Evolutionary conservation across 1,140 invertebrate genomes (phyloP).

Genomic region (Platorchestia sp.): DNA sequence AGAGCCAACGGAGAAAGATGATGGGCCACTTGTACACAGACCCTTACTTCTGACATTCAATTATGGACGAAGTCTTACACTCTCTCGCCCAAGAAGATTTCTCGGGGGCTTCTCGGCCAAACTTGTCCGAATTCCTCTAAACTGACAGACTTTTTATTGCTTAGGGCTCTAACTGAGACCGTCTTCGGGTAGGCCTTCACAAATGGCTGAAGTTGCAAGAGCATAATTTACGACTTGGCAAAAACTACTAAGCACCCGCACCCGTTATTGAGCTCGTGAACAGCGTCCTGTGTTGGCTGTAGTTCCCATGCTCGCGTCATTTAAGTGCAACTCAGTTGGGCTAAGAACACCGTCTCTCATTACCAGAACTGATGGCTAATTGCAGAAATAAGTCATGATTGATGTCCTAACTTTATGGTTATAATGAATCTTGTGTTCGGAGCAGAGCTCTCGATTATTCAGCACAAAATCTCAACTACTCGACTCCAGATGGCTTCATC

Average conservation of each 20-base stretch:
- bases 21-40: constrained; percentile 50
- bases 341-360: neutral
- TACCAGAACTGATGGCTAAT: neutral
- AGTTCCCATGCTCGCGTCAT: neutral
- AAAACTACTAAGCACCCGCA: constrained; percentile 10
- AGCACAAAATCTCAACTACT: neutral
- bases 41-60: constrained; percentile 52
- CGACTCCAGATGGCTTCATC: neutral
- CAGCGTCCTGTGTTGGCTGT: neutral
- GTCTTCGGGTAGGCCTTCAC: constrained; percentile 9
- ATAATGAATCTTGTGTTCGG: neutral
- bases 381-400: constrained; percentile 5
- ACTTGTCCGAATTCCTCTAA: constrained; percentile 42
- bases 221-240: constrained; percentile 38
- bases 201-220: constrained; percentile 40
- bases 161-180: constrained; percentile 39
- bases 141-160: constrained; percentile 49
- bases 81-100: constrained; percentile 12
- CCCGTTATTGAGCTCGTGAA: neutral
- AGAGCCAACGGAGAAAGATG: neutral
- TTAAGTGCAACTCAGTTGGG: neutral
- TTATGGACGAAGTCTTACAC: constrained; percentile 33
- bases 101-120: constrained; percentile 17
- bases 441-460: neutral
- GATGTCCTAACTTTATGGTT: neutral